Base-by-base conservation (phyloP, 1,140 invertebrate genomes). In the Argopecten irradians region DNA sequence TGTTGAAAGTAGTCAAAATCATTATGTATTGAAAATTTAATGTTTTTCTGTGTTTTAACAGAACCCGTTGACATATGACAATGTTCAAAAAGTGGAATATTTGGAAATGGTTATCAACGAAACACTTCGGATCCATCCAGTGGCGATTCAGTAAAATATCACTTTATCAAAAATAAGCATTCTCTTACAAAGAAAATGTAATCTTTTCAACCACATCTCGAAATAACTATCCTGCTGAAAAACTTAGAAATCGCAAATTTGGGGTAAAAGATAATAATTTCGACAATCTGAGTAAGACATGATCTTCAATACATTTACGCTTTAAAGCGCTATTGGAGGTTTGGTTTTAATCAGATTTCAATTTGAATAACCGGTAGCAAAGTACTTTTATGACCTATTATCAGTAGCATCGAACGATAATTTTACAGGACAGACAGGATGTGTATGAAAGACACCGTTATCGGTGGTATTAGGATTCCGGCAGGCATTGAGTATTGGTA, bases 91-190 rank as follows among this genome's bases (percentile, higher is more conserved):
- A 36, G 28, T 92, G 19, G 83, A 85, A 9, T 94, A 94, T 71
- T 85, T 96, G 36, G 95, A 96, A 84, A 93, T 93, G 90, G 91
- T 95, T 5, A 85, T 95, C 7, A 88, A 90, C 82, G 95, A 96
- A 88, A 92, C 93, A 0, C 90, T 96, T 7, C 87, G 95, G 46
- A 84, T 96, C 13, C 94, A 92, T 89, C 95, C 95, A 32, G 93
- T 94, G 0, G 92, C 89, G 8, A 36, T 83, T 35, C 85, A 90
- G 92, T 93, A 88, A 88, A 3, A 16, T 46, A 46, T 46, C 43
- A 16, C 43, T 46, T 11, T 39, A 39, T 8, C 13, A 39, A 39
- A 13, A 8, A 39, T 39, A 39, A 39, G 36, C 13, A 13, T 39
- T 13, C 36, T 39, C 13, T 39, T 5, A 8, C 13, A 5, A 13